phyloP scores from a whole-genome alignment of 2,888 invertebrate genomes.

The Teleiodes luculella region DNA sequence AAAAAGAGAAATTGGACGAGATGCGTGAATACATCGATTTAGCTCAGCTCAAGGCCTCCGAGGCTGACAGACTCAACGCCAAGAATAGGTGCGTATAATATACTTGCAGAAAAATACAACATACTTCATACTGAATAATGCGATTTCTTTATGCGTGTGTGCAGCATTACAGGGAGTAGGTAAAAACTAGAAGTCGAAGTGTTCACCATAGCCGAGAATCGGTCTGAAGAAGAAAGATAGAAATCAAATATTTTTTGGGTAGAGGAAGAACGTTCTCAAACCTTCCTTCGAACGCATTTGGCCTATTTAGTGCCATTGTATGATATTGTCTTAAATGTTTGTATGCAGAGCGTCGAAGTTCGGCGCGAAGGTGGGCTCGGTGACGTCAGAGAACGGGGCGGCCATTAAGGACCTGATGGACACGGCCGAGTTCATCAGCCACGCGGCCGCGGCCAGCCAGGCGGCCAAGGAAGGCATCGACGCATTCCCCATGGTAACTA shows the following conservation, averaged over 20 bases:
- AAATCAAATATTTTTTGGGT: too few relatives aligned
- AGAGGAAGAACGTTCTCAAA: too few relatives aligned
- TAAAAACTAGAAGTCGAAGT: too few relatives aligned
- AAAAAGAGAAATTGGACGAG: slow-evolving; percentile 85
- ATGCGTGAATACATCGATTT: slow-evolving; percentile 82
- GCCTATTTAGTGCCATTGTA: too few relatives aligned
- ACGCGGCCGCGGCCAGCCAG: slow-evolving; percentile 45
- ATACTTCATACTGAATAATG: too few relatives aligned
- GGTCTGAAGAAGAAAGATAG: too few relatives aligned
- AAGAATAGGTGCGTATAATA: slow-evolving; percentile 68
- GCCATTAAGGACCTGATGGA: slow-evolving; percentile 66
- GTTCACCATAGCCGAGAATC: too few relatives aligned
- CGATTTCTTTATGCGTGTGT: too few relatives aligned
- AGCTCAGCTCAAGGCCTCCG: slow-evolving; percentile 79
- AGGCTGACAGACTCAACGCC: slow-evolving; percentile 77
- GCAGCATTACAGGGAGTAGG: too few relatives aligned
- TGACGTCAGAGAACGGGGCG: slow-evolving; percentile 55
- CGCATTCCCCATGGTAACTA: slow-evolving; percentile 55
- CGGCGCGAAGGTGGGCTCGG: slow-evolving; percentile 61
- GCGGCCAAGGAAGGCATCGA: slow-evolving; percentile 43
- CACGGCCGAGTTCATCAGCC: slow-evolving; percentile 55
- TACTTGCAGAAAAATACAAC: too few relatives aligned
- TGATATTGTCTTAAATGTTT: too few relatives aligned
- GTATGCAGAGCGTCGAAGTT: slow-evolving; percentile 61
- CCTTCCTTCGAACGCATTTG: too few relatives aligned